A percentile compares a stretch with the other conserved stretches of the same genome.
These are phyloP conservation scores for Corythaixoides concolor DNA, from an alignment of 2,113 vertebrate species.

Conservation along the genomic window DNA sequence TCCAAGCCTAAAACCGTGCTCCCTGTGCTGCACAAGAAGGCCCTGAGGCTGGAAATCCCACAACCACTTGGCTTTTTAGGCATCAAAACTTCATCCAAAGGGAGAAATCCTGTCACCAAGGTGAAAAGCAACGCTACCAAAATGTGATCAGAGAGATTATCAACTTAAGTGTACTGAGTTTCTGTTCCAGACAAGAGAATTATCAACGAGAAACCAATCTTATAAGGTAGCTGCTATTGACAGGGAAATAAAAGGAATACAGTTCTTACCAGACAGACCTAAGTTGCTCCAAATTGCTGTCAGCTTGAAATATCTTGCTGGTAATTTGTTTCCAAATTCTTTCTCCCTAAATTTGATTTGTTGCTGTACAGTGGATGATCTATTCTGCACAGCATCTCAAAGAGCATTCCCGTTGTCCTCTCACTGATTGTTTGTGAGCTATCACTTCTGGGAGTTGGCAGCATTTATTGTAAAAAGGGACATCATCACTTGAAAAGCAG, in stretches of 20 bases:
- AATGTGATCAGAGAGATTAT: slow-evolving; percentile 67
- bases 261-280: slow-evolving; percentile 39
- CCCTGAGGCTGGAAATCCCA: slow-evolving; percentile 4
- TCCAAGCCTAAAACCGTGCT: not conserved
- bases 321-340: slow-evolving; percentile 68
- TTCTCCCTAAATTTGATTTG: slow-evolving; percentile 55
- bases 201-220: slow-evolving; percentile 45
- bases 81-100: slow-evolving; percentile 36
- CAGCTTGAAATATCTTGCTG: slow-evolving; percentile 62
- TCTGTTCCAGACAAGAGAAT: slow-evolving; percentile 59
- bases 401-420: slow-evolving; percentile 28
- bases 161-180: slow-evolving; percentile 57
- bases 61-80: not conserved
- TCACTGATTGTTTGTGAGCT: slow-evolving; percentile 46
- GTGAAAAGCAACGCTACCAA: slow-evolving; percentile 65
- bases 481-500: slow-evolving; percentile 8
- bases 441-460: slow-evolving; percentile 51
- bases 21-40: not conserved
- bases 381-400: slow-evolving; percentile 39
- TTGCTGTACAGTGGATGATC: slow-evolving; percentile 54
- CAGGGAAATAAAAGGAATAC: slow-evolving; percentile 58
- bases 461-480: slow-evolving; percentile 42
- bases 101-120: slow-evolving; percentile 23
- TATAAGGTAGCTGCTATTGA: slow-evolving; percentile 38
- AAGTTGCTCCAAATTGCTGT: slow-evolving; percentile 58